Conservation (phyloP, 2,888 invertebrate species). For the Heliconius ethilla region DNA sequence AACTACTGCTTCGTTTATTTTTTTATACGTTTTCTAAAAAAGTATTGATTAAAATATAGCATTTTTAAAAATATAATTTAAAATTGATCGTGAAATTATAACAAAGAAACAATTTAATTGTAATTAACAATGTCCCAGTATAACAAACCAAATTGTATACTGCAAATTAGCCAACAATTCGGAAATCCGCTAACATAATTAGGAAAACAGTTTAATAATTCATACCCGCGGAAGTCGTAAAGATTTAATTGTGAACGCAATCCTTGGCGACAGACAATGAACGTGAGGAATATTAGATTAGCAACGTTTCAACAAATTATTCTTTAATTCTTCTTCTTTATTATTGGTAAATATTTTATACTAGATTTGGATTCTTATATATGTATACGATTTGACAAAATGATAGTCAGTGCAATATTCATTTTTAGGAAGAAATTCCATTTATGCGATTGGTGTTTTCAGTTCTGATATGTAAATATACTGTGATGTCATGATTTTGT, state of each 20-base stretch:
- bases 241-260: slow-evolving; percentile 24
- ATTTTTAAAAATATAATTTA: too few relatives aligned
- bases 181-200: slow-evolving; percentile 19
- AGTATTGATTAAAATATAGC: too few relatives aligned
- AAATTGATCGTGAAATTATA: neutral
- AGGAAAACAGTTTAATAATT: slow-evolving; percentile 26
- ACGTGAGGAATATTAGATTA: slow-evolving; percentile 1
- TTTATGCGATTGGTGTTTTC: too few relatives aligned
- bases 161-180: slow-evolving; percentile 10
- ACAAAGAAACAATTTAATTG: neutral
- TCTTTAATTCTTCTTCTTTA: neutral
- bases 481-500: too few relatives aligned
- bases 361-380: too few relatives aligned
- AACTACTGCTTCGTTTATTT: too few relatives aligned
- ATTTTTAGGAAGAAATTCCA: too few relatives aligned
- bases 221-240: slow-evolving; percentile 20
- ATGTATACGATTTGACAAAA: too few relatives aligned
- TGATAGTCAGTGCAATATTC: neutral
- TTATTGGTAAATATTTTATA: neutral
- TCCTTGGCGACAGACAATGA: slow-evolving; percentile 14
- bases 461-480: too few relatives aligned
- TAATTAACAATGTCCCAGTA: neutral
- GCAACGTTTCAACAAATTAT: neutral
- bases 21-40: too few relatives aligned
- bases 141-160: neutral